These are phyloP conservation scores for Petrosia ficiformis DNA, from an alignment of 37 sponge, comb jelly and placozoan genomes.

Conservation along the genomic window DNA sequence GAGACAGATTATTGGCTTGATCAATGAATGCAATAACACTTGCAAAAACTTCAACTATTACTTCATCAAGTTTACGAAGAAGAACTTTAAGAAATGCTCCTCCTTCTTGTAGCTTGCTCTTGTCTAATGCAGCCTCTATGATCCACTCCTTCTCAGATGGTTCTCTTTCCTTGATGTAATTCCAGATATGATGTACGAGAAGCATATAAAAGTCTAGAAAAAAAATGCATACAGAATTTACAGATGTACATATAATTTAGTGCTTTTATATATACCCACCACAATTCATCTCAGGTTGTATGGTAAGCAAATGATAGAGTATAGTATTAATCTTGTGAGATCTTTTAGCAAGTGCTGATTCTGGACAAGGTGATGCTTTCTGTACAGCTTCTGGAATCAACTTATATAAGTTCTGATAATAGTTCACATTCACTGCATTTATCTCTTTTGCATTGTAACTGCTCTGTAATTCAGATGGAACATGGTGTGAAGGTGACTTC, in stretches of 20 bases:
- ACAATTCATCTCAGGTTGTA: background rate
- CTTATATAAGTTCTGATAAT: background rate
- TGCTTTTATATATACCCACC: too few relatives aligned
- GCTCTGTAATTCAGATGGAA: too few relatives aligned
- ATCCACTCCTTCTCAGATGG: constrained; percentile 59
- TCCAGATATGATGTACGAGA: too few relatives aligned
- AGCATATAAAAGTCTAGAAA: too few relatives aligned
- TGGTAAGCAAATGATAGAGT: background rate
- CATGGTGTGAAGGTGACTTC: too few relatives aligned
- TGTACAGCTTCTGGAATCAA: background rate
- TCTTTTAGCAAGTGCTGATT: background rate
- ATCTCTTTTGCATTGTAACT: too few relatives aligned
- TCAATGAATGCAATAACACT: constrained; percentile 62
- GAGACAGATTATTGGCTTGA: constrained; percentile 48
- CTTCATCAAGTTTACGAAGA: constrained; percentile 40
- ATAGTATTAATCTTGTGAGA: background rate
- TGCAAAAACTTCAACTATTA: constrained; percentile 37
- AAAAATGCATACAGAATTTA: too few relatives aligned
- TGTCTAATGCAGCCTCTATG: constrained; percentile 39
- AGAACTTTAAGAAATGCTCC: constrained; percentile 61
- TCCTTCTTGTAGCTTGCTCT: constrained; percentile 40
- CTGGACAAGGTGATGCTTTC: background rate
- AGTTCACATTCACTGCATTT: background rate
- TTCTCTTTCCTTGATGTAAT: too few relatives aligned
- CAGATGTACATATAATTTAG: too few relatives aligned